phyloP scores from a whole-genome alignment of 2,113 vertebrate genomes.

The Cynoglossus semilaevis region DNA sequence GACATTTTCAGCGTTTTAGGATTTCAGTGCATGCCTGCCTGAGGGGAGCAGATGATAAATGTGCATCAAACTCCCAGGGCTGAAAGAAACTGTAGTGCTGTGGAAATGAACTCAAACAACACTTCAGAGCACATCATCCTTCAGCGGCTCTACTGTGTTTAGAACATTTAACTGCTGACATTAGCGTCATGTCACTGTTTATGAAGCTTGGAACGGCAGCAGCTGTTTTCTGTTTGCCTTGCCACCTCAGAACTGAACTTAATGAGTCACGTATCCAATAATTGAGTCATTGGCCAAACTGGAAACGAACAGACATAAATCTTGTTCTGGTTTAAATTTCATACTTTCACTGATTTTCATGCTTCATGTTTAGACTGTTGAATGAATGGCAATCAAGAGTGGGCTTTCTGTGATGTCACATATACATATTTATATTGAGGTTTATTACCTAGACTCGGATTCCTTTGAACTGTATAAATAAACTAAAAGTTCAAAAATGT shows the following conservation, averaged over 20 bases:
- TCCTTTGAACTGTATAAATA: not conserved
- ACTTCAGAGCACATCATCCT: conserved; percentile 26
- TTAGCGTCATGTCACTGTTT: conserved; percentile 25
- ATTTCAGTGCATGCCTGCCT: conserved; percentile 45
- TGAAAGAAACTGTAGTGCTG: conserved; percentile 40
- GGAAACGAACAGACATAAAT: conserved; percentile 13
- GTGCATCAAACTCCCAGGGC: not conserved
- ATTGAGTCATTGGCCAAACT: conserved; percentile 24
- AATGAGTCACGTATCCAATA: conserved; percentile 28
- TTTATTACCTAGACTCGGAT: not conserved
- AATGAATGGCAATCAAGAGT: not conserved
- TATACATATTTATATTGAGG: not conserved
- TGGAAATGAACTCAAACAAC: conserved; percentile 41
- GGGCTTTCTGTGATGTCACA: not conserved
- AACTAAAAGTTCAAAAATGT: not conserved
- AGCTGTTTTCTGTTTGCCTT: conserved; percentile 40
- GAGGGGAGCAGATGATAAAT: conserved; percentile 42
- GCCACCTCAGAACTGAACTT: conserved; percentile 32
- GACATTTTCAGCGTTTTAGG: conserved; percentile 45
- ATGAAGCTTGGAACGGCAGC: conserved; percentile 20
- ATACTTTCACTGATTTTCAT: not conserved
- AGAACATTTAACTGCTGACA: conserved; percentile 42
- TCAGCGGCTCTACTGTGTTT: conserved; percentile 40
- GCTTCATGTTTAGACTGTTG: not conserved
- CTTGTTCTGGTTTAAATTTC: conserved; percentile 1